Evolutionary conservation across 2,797 vertebrate species (phyloP).

Genomic region (Anabas testudineus): DNA sequence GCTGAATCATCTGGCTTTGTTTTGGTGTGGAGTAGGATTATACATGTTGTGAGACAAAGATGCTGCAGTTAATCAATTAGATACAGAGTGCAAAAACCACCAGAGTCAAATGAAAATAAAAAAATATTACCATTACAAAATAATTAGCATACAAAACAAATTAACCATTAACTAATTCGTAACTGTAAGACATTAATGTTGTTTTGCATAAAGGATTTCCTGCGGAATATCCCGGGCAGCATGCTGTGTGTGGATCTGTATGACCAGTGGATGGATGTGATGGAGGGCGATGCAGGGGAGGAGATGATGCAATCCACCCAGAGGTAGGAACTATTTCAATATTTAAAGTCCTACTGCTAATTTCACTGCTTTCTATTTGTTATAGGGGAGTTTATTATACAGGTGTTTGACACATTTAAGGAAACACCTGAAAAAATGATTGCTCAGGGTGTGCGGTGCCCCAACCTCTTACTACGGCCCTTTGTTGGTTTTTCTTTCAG

Average conservation of each 20-base stretch:
- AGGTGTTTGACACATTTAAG: constrained; percentile 1
- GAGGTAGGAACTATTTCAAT: constrained; percentile 76
- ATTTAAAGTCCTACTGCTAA: not conserved
- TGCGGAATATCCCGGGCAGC: constrained; percentile 93
- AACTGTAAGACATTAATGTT: not conserved
- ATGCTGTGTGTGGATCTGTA: constrained; percentile 91
- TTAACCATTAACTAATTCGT: not conserved
- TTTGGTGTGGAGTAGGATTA: not conserved
- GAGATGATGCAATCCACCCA: constrained; percentile 82
- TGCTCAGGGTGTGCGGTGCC: not conserved
- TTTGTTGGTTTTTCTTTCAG: constrained; percentile 32
- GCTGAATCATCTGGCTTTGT: not conserved
- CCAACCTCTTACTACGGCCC: constrained; percentile 1
- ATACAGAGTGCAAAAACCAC: not conserved
- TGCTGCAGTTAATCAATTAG: not conserved
- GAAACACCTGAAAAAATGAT: not conserved
- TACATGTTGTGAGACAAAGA: not conserved
- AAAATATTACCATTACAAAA: not conserved
- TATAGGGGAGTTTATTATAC: not conserved
- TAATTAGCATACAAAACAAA: not conserved
- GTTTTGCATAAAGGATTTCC: constrained; percentile 88
- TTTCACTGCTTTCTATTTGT: not conserved
- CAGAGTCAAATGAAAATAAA: too few species aligned
- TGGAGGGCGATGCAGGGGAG: constrained; percentile 86
- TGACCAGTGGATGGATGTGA: constrained; percentile 90